These are phyloP conservation scores for Conomelus anceps DNA, from an alignment of 2,888 invertebrate species.

Conservation along the genomic window DNA sequence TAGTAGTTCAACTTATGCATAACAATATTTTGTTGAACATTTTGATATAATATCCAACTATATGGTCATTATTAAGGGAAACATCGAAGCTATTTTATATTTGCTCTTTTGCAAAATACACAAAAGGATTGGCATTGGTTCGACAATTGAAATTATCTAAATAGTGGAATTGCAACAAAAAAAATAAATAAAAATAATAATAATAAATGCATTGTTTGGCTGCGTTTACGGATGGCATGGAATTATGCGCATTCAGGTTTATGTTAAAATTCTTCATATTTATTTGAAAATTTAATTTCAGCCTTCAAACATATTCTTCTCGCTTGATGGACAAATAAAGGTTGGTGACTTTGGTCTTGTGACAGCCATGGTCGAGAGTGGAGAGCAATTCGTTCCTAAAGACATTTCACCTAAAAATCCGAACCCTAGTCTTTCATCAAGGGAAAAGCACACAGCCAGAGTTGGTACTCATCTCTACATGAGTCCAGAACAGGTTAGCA, in stretches of 20 bases:
- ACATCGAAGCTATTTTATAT: too few relatives aligned
- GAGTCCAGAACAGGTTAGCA: slow-evolving; percentile 87
- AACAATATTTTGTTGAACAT: too few relatives aligned
- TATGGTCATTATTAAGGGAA: too few relatives aligned
- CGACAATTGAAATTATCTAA: too few relatives aligned
- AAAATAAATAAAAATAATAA: too few relatives aligned
- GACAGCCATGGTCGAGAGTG: slow-evolving; percentile 67
- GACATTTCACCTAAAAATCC: slow-evolving; percentile 32
- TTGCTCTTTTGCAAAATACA: too few relatives aligned
- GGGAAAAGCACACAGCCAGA: slow-evolving; percentile 48
- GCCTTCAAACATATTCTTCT: slow-evolving; percentile 91
- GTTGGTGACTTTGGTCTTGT: slow-evolving; percentile 99
- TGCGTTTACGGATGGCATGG: too few relatives aligned
- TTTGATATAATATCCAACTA: too few relatives aligned
- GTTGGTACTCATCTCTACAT: slow-evolving; percentile 93
- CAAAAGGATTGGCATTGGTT: too few relatives aligned
- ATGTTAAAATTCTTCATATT: background rate
- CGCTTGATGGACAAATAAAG: slow-evolving; percentile 82
- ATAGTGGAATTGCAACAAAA: too few relatives aligned
- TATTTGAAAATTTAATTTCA: slow-evolving; percentile 40
- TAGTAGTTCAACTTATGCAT: too few relatives aligned
- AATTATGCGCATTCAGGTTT: background rate
- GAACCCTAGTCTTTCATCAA: slow-evolving; percentile 17
- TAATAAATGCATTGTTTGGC: too few relatives aligned
- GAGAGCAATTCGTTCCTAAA: slow-evolving; percentile 33